phyloP scores from a whole-genome alignment of 2,888 invertebrate species.

The Cynaeus angustus region DNA sequence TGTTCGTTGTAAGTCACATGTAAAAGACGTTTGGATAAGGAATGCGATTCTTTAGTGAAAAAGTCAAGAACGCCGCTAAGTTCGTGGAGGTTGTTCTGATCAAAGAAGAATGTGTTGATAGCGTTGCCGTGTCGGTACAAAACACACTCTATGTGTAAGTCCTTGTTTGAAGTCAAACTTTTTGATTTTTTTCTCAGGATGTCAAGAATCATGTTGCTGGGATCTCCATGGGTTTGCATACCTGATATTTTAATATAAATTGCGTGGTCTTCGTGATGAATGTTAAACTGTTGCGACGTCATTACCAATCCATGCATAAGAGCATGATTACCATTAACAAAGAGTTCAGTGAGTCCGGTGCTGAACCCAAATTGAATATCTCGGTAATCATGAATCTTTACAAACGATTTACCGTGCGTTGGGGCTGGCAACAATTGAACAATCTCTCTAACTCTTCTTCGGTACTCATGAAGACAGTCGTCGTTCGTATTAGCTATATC shows the following conservation, averaged over 20 bases:
- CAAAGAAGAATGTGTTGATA: slow-evolving; percentile 19
- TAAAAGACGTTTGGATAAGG: slow-evolving; percentile 11
- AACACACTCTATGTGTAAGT: slow-evolving; percentile 20
- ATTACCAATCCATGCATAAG: slow-evolving; percentile 11
- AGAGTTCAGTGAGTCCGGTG: slow-evolving; percentile 63
- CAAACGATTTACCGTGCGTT: slow-evolving; percentile 62
- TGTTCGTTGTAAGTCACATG: slow-evolving; percentile 54
- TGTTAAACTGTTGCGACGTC: slow-evolving; percentile 20
- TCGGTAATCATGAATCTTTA: slow-evolving; percentile 68
- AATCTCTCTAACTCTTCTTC: slow-evolving; percentile 60
- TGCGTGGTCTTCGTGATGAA: slow-evolving; percentile 19
- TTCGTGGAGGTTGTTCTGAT: slow-evolving; percentile 31
- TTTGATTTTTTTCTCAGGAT: background rate
- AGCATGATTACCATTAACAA: slow-evolving; percentile 50
- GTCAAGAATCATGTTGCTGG: slow-evolving; percentile 7
- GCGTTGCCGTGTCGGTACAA: slow-evolving; percentile 14
- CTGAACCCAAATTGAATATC: slow-evolving; percentile 70
- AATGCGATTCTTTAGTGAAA: slow-evolving; percentile 24
- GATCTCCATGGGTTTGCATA: background rate
- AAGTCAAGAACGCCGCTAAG: slow-evolving; percentile 21
- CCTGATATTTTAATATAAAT: slow-evolving; percentile 35
- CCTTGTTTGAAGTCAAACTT: background rate
- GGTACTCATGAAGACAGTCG: background rate
- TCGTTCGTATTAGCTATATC: background rate
- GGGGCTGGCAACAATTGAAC: slow-evolving; percentile 65